Base-by-base conservation (phyloP, 1,140 invertebrate species). In the Micrasema minimum region DNA sequence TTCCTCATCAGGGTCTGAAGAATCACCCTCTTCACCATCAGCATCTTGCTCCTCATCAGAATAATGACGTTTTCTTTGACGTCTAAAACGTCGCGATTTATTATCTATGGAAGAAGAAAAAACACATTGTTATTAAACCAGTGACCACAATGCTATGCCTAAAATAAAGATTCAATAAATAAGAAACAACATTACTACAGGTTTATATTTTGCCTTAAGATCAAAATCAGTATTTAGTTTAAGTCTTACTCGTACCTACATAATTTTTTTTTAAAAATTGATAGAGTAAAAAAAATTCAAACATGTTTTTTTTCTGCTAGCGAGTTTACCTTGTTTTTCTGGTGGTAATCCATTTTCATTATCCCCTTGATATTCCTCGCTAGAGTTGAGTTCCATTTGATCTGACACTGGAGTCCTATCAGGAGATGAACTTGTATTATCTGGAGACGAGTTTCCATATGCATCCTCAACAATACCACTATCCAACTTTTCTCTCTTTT, bases 401-500 rank as follows among this genome's bases (percentile, higher is more conserved):
- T 70, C 68, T 16, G 48, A 69, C 2, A 10, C 50, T n/a, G 57
- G 35, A n/a, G 57, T 37, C 9, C 35, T 55, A 18, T 66, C 65
- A 4, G 66, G 41, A 14, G 72, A 59, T 1, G 65, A 62, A 18
- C 65, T 53, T 31, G 22, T 38, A 41, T 65, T 38, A 41, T 43
- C 69, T n/a, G 11, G 2, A 11, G 45, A 41, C 9, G 23, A 38
- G 5, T n/a, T 41, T 2, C 14, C 50, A 7, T 22, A 38, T 22
- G 64, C 69, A 43, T 67, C 65, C 9, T 62, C 72, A 4, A 46
- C 69, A 22, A 74, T 71, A 26, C 72, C 72, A 43, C 72, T 74
- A 41, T 74, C 72, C 5, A 64, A 26, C 16, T 71, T 71, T 22
- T 66, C 55, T 41, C 62, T 66, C 64, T 69, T 69, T 23, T 38